phyloP scores from a whole-genome alignment of 2,113 vertebrate genomes.

The Mustela lutreola region DNA sequence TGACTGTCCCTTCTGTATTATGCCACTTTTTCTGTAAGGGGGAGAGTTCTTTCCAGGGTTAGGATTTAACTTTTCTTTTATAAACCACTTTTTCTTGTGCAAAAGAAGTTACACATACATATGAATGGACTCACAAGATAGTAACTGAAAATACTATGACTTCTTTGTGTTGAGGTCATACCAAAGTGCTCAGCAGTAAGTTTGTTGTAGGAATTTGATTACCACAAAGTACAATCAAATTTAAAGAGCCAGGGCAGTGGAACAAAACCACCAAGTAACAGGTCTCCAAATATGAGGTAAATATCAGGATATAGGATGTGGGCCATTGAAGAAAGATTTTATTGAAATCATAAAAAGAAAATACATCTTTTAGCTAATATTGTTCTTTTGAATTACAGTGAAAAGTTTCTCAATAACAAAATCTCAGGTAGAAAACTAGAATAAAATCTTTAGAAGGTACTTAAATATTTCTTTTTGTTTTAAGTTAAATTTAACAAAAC shows the following conservation, averaged over 20 bases:
- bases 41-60: neutral
- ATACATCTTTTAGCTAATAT: slow-evolving; percentile 48
- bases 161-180: neutral
- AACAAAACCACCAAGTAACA: neutral
- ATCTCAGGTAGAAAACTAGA: neutral
- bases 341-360: slow-evolving; percentile 19
- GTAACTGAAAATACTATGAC: neutral
- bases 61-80: neutral
- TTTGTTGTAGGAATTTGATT: neutral
- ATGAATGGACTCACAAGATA: neutral
- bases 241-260: neutral
- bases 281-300: neutral
- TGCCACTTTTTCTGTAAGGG: neutral
- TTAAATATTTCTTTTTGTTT: slow-evolving; percentile 25
- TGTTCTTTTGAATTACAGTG: slow-evolving; percentile 15
- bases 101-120: neutral
- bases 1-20: neutral
- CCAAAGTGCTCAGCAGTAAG: neutral
- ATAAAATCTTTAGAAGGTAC: neutral
- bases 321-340: neutral
- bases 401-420: slow-evolving; percentile 16
- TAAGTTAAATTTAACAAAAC: slow-evolving; percentile 43
- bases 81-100: neutral
- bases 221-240: neutral
- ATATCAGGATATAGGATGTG: neutral